phyloP scores from a whole-genome alignment of 2,113 vertebrate genomes.

The Irena cyanogastra region DNA sequence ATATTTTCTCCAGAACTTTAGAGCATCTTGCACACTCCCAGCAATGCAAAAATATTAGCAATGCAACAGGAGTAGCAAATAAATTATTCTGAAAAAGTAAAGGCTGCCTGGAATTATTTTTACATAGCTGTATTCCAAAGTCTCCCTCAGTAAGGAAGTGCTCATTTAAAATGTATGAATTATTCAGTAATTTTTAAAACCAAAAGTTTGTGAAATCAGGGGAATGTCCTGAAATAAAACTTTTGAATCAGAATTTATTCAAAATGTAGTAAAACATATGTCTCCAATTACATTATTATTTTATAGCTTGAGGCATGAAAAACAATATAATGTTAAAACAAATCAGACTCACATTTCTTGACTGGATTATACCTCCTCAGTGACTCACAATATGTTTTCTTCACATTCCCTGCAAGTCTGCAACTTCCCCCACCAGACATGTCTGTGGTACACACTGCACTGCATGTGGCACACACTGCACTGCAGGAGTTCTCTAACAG shows the following conservation, averaged over 20 bases:
- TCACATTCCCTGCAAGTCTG: not conserved
- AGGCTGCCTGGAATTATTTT: constrained; percentile 37
- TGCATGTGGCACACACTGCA: not conserved
- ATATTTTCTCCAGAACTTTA: not conserved
- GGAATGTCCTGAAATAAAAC: constrained; percentile 20
- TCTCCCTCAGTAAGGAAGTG: not conserved
- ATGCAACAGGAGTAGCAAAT: not conserved
- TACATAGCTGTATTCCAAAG: not conserved
- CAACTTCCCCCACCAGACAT: not conserved
- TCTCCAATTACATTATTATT: constrained; percentile 62
- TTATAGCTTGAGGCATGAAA: constrained; percentile 53
- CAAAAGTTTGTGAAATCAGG: constrained; percentile 19
- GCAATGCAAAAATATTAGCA: not conserved
- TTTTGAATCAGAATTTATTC: constrained; percentile 52
- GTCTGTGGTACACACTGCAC: not conserved
- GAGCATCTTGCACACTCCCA: not conserved
- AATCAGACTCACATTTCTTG: constrained; percentile 31
- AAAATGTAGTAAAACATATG: constrained; percentile 25
- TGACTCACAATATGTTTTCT: constrained; percentile 12
- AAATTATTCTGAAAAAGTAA: constrained; percentile 35
- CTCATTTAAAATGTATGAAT: constrained; percentile 56
- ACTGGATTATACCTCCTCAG: constrained; percentile 28
- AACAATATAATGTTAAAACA: constrained; percentile 49
- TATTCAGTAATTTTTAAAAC: constrained; percentile 50
- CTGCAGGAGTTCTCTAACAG: not conserved